phyloP scores from a whole-genome alignment of 1,140 invertebrate genomes.

The Drosophila sucinea region DNA sequence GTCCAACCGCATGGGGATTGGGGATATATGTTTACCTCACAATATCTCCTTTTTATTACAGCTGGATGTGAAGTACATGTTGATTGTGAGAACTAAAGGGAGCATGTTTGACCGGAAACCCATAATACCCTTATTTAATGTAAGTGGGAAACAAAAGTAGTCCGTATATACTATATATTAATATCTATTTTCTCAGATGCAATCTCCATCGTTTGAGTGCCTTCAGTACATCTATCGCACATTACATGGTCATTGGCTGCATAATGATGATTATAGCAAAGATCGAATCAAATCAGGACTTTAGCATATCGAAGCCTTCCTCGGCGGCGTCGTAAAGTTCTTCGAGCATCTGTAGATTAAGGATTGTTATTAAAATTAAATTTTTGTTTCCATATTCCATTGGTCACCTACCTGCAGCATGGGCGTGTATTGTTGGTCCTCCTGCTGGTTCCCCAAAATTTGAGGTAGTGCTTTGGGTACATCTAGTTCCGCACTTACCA shows the following conservation, averaged over 20 bases:
- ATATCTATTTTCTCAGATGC: conserved; percentile 28
- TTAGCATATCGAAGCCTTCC: conserved; percentile 30
- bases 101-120: conserved; percentile 47
- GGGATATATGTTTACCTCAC: background rate
- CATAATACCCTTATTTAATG: conserved; percentile 60
- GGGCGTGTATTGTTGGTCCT: conserved; percentile 16
- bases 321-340: conserved; percentile 45
- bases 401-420: conserved; percentile 38
- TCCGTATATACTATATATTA: too few relatives aligned
- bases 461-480: conserved; percentile 40
- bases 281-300: conserved; percentile 21
- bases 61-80: conserved; percentile 83
- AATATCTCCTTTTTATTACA: conserved; percentile 44
- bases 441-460: background rate
- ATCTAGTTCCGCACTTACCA: conserved; percentile 36
- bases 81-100: conserved; percentile 80
- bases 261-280: conserved; percentile 29
- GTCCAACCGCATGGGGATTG: background rate
- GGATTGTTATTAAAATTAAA: conserved; percentile 10
- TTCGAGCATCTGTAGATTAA: conserved; percentile 36
- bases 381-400: conserved; percentile 1
- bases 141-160: conserved; percentile 18
- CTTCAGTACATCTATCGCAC: conserved; percentile 43
- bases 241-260: conserved; percentile 57
- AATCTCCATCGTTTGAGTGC: conserved; percentile 65